Conservation (phyloP, 2,797 vertebrate genomes). For the Molothrus aeneus region DNA sequence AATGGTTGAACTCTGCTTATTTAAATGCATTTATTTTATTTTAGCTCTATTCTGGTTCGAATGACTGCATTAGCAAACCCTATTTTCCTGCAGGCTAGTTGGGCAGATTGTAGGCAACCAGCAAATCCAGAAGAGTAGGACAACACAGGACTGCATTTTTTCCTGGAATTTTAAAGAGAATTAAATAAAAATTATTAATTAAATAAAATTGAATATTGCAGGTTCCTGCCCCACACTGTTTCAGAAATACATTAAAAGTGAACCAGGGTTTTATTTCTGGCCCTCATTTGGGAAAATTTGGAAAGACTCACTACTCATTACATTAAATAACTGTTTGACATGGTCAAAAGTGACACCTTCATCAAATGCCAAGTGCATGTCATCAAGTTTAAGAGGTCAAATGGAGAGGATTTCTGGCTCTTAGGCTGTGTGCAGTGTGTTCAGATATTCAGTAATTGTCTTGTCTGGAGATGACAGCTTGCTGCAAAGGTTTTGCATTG, state of each 20-base stretch:
- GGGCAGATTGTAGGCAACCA: background rate
- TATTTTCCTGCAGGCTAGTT: background rate
- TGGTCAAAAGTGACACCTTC: background rate
- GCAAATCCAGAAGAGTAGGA: background rate
- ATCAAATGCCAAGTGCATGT: background rate
- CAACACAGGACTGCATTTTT: background rate
- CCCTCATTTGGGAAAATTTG: background rate
- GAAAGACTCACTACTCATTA: background rate
- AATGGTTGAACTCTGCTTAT: background rate
- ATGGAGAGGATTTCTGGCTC: background rate
- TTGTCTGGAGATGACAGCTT: background rate
- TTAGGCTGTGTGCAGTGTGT: background rate
- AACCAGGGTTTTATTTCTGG: background rate
- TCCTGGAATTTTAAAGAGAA: background rate
- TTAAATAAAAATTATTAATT: too few relatives aligned
- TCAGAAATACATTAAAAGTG: background rate
- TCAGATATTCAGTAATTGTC: background rate
- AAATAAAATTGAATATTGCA: background rate
- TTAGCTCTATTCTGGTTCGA: background rate
- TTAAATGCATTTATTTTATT: background rate
- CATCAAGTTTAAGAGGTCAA: background rate
- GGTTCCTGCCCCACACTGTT: background rate
- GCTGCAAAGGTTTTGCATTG: background rate
- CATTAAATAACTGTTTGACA: background rate
- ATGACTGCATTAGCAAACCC: background rate